Percentiles rank a stretch among this genome's conserved stretches.
Conservation (phyloP, 2,113 vertebrate genomes). For the Cheirogaleus medius region DNA sequence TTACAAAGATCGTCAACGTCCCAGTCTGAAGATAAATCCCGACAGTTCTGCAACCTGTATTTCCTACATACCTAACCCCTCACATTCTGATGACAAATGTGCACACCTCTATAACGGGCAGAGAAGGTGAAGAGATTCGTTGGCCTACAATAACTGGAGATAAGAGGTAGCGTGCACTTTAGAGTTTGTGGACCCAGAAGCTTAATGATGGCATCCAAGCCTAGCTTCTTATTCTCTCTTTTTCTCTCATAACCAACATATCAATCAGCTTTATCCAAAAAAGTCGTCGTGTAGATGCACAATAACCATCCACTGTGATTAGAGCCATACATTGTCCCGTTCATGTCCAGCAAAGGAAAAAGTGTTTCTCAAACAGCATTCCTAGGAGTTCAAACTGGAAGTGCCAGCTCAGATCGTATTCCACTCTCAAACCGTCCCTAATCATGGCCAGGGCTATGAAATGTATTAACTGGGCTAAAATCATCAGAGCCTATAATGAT, state of each 20-base stretch:
- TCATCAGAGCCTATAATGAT: not conserved
- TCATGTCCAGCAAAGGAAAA: not conserved
- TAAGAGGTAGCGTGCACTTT: too few relatives aligned
- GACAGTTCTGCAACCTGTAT: not conserved
- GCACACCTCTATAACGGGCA: not conserved
- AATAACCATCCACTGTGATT: not conserved
- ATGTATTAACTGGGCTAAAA: not conserved
- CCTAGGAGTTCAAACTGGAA: not conserved
- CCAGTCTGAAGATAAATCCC: not conserved
- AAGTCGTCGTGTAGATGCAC: not conserved
- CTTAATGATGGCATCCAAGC: not conserved
- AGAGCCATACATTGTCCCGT: not conserved
- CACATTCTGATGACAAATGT: not conserved
- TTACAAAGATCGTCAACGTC: not conserved
- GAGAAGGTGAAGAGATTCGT: not conserved
- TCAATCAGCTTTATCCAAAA: not conserved
- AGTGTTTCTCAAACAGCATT: not conserved
- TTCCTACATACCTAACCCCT: not conserved
- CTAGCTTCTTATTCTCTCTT: not conserved
- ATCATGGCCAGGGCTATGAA: not conserved
- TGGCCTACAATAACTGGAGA: not conserved
- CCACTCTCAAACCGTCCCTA: not conserved
- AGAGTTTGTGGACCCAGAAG: not conserved
- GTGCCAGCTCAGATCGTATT: not conserved
- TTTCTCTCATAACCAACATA: not conserved